Percentiles rank a stretch among this genome's conserved stretches.
Evolutionary conservation across 2,797 vertebrate species (phyloP).

Genomic region (Parambassis ranga): DNA sequence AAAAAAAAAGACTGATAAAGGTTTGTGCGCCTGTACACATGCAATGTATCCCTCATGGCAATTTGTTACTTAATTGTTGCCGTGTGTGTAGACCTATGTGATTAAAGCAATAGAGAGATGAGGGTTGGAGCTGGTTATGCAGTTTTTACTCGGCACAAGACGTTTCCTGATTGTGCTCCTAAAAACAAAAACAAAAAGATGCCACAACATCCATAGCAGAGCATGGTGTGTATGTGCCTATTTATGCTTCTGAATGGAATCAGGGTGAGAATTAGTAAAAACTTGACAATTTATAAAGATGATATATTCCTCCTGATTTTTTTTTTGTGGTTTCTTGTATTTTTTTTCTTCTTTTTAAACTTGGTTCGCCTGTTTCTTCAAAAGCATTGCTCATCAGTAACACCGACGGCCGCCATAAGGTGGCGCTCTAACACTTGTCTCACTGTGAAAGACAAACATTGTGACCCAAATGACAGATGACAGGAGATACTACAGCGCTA

Average conservation of each 20-base stretch:
- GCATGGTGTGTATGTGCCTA: slow-evolving; percentile 56
- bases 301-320: slow-evolving; percentile 13
- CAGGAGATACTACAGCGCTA: not conserved
- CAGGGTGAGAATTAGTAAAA: slow-evolving; percentile 16
- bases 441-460: not conserved
- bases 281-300: slow-evolving; percentile 19
- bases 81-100: slow-evolving; percentile 74
- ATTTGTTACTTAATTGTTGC: slow-evolving; percentile 74
- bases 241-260: slow-evolving; percentile 57
- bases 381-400: slow-evolving; percentile 17
- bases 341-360: not conserved
- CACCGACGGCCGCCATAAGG: slow-evolving; percentile 54
- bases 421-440: slow-evolving; percentile 44
- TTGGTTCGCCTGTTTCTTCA: not conserved
- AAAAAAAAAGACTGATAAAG: slow-evolving; percentile 38
- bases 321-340: slow-evolving; percentile 24
- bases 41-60: slow-evolving; percentile 72
- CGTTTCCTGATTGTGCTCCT: slow-evolving; percentile 26
- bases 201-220: slow-evolving; percentile 26
- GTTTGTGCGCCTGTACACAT: slow-evolving; percentile 77
- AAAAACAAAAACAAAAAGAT: no score
- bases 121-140: slow-evolving; percentile 68
- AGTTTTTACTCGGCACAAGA: slow-evolving; percentile 45
- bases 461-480: not conserved
- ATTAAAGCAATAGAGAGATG: slow-evolving; percentile 79